Base-by-base conservation (phyloP, 1,140 invertebrate species). In the Pachypeltis micranthus region DNA sequence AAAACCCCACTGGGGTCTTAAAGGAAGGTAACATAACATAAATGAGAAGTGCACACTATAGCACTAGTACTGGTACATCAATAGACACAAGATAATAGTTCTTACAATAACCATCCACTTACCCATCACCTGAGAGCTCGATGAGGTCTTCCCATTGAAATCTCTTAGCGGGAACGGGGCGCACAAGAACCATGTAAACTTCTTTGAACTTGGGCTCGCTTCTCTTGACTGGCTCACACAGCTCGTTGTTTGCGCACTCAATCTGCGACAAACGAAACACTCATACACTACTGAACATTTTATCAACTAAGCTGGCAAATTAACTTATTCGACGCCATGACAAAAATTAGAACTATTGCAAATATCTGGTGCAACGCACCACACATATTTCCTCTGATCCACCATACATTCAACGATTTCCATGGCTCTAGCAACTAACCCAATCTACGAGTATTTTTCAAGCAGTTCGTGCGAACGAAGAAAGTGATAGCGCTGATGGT, bases 101-200 rank as follows among this genome's bases (percentile, higher is more conserved):
- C n/a, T 39, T 39, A 39, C 7, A 39, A 10, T 10, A 39, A n/a
- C 10, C 34, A 39, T 39, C n/a, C n/a, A 29, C 26, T 59, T 34
- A 29, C 55, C 23, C 27, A 21, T 57, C 29, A 31, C 57, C 57
- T 29, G 26, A 63, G 47, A 26, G 59, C 59, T 73, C 68, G 28
- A 82, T 67, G 0, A 81, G 70, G 62, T 84, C 79, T 24, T 70
- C 73, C 82, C 82, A 84, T 14, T 71, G 71, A 56, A 76, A 74
- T 58, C 74, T 70, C 31, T 76, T 75, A 44, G 76, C 74, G n/a
- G 23, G 7, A 21, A 82, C 77, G 3, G 87, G 86, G 73, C 83
- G 84, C 0, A 90, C 85, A 55, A 90, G 72, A 16, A 90, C 83
- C 86, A 91, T 87, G 59, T 78, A 82, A 3, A 87, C 80, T 23